A percentile compares a stretch with the other conserved stretches of the same genome.
Conservation (phyloP, 2,888 invertebrate species). For the Eledone cirrhosa region DNA sequence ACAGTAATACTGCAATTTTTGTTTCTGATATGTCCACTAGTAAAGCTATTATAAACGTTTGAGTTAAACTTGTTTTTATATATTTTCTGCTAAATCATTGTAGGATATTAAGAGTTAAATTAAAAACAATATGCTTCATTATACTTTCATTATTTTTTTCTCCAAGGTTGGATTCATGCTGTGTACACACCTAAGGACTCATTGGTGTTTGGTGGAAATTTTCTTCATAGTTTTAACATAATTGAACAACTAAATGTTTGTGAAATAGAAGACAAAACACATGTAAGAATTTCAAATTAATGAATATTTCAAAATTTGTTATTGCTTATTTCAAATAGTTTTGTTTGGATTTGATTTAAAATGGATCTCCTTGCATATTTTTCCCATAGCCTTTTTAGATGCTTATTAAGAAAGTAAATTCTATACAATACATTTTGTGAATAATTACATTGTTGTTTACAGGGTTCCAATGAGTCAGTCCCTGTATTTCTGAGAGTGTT, state of each 20-base stretch:
- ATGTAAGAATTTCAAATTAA: slow-evolving; percentile 71
- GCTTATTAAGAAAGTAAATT: not conserved
- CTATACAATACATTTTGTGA: not conserved
- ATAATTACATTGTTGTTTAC: too few relatives aligned
- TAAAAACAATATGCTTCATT: too few relatives aligned
- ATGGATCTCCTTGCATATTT: not conserved
- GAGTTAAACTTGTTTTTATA: too few relatives aligned
- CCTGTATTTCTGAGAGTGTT: too few relatives aligned
- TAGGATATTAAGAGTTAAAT: too few relatives aligned
- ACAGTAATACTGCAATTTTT: too few relatives aligned
- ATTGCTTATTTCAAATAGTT: too few relatives aligned
- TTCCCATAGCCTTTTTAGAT: not conserved
- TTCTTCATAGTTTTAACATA: slow-evolving; percentile 94
- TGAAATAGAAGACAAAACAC: slow-evolving; percentile 92
- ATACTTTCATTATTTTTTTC: slow-evolving; percentile 7
- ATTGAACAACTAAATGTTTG: slow-evolving; percentile 95
- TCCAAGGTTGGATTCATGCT: slow-evolving; percentile 92
- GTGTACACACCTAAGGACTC: slow-evolving; percentile 97
- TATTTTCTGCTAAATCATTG: too few relatives aligned
- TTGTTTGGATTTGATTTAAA: not conserved
- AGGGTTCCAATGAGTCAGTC: too few relatives aligned
- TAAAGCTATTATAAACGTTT: too few relatives aligned
- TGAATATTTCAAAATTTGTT: too few relatives aligned
- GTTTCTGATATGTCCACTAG: too few relatives aligned
- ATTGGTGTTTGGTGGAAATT: slow-evolving; percentile 97